These are phyloP conservation scores for Pseudocheirus occidentalis DNA, from an alignment of 2,797 vertebrate genomes.

Conservation along the genomic window DNA sequence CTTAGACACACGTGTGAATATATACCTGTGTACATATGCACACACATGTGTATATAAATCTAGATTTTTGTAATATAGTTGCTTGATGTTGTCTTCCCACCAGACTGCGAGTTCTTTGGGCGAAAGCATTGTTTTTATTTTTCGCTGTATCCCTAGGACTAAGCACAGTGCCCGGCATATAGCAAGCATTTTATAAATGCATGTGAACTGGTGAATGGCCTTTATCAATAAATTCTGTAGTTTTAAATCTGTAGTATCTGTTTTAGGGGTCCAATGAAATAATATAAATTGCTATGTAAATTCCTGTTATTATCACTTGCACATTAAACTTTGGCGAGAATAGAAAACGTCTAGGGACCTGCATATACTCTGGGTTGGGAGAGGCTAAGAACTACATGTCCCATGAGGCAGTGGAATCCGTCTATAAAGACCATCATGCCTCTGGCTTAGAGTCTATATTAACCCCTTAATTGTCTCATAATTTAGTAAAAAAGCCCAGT, in stretches of 20 bases:
- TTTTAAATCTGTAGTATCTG: not conserved
- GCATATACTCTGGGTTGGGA: fast-evolving
- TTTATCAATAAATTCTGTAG: not conserved
- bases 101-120: not conserved
- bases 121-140: not conserved
- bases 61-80: not conserved
- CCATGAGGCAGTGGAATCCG: constrained; percentile 20
- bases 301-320: not conserved
- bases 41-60: not conserved
- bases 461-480: fast-evolving
- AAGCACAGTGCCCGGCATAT: not conserved
- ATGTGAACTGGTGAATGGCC: not conserved
- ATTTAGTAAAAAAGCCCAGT: not conserved
- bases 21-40: not conserved
- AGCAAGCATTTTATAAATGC: not conserved
- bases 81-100: not conserved
- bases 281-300: not conserved
- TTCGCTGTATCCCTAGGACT: not conserved
- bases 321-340: not conserved
- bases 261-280: not conserved
- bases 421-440: not conserved
- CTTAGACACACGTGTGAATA: not conserved
- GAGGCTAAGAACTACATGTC: constrained; percentile 57
- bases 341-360: fast-evolving
- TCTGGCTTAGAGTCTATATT: fast-evolving